These are phyloP conservation scores for Frieseomelitta varia DNA, from an alignment of 1,140 invertebrate species.

Conservation along the genomic window DNA sequence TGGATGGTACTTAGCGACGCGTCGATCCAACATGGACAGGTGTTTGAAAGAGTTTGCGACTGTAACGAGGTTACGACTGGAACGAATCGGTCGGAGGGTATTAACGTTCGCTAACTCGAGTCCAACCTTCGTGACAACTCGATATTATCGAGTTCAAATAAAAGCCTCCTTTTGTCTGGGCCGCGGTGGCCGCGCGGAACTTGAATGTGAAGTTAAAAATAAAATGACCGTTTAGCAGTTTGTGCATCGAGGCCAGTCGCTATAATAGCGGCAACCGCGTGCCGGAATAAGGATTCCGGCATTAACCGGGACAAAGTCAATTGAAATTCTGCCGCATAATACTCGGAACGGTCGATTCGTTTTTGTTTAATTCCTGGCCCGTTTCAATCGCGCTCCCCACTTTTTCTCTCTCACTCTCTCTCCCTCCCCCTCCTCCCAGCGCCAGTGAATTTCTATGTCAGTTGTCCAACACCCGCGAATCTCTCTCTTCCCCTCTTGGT, in stretches of 20 bases:
- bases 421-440: not conserved
- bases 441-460: slow-evolving; percentile 32
- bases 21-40: slow-evolving; percentile 4
- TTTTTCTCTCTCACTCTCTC: not conserved
- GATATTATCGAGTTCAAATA: slow-evolving; percentile 60
- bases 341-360: slow-evolving; percentile 28
- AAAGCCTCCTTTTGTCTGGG: slow-evolving; percentile 52
- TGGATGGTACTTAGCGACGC: not conserved
- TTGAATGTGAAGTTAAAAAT: slow-evolving; percentile 64
- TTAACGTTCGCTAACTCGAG: not conserved
- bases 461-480: not conserved
- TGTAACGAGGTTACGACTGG: slow-evolving; percentile 27
- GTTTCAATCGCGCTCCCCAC: slow-evolving; percentile 7
- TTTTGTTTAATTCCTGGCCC: slow-evolving; percentile 40
- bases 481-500: not conserved
- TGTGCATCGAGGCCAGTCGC: slow-evolving; percentile 44
- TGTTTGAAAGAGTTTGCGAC: slow-evolving; percentile 7
- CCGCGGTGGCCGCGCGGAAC: slow-evolving; percentile 9
- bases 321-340: slow-evolving; percentile 50
- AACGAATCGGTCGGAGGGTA: not conserved
- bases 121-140: slow-evolving; percentile 41
- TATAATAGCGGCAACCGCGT: slow-evolving; percentile 33
- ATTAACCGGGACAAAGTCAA: slow-evolving; percentile 49
- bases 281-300: slow-evolving; percentile 48
- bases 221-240: slow-evolving; percentile 59